phyloP scores from a whole-genome alignment of 2,888 invertebrate genomes.

The Conomelus anceps region DNA sequence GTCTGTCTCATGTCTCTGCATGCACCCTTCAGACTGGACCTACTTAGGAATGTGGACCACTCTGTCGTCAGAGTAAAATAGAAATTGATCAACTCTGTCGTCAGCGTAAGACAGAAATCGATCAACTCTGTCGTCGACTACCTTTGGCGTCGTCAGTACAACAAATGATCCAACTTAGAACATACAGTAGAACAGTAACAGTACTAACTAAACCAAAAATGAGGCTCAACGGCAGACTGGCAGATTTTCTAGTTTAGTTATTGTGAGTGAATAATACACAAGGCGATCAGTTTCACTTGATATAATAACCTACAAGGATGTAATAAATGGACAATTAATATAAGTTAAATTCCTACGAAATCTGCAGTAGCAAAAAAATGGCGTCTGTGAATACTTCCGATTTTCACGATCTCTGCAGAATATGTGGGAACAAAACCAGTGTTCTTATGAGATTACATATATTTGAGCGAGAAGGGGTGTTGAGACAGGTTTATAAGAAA shows the following conservation, averaged over 20 bases:
- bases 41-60: too few species aligned
- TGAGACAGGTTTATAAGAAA: slow-evolving; percentile 50
- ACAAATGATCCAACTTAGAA: too few species aligned
- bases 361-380: slow-evolving; percentile 19
- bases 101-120: too few species aligned
- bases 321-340: too few species aligned
- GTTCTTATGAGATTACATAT: slow-evolving; percentile 44
- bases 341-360: too few species aligned
- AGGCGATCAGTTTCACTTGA: neutral
- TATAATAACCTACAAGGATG: neutral
- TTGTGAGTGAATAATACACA: slow-evolving; percentile 4
- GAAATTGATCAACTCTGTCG: too few species aligned
- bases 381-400: slow-evolving; percentile 28
- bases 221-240: neutral
- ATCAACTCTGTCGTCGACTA: too few species aligned
- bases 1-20: too few species aligned
- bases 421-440: slow-evolving; percentile 44
- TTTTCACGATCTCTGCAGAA: slow-evolving; percentile 42
- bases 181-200: too few species aligned
- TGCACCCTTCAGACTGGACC: too few species aligned
- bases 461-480: slow-evolving; percentile 46
- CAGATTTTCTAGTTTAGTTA: neutral
- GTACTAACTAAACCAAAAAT: slow-evolving; percentile 1
- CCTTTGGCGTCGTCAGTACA: too few species aligned
- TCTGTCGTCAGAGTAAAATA: too few species aligned